phyloP scores from a whole-genome alignment of 1,140 invertebrate genomes.

The Cotesia vestalis region DNA sequence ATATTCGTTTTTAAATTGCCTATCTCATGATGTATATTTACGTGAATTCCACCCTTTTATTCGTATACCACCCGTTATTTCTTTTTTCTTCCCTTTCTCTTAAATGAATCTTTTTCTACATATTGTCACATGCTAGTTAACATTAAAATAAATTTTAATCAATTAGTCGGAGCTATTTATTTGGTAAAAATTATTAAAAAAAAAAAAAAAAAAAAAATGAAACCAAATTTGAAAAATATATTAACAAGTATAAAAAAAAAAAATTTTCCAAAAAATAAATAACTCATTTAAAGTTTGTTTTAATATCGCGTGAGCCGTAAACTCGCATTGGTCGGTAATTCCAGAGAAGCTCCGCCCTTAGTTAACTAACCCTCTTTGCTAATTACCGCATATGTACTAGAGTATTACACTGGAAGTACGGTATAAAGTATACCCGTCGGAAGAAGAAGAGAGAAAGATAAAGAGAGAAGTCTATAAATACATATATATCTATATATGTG shows the following conservation, averaged over 20 bases:
- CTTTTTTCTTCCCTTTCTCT: constrained; percentile 6
- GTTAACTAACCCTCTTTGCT: constrained; percentile 60
- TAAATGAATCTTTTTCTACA: not conserved
- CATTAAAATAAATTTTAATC: no score
- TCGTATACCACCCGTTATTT: not conserved
- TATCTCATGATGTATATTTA: constrained; percentile 30
- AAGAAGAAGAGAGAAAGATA: constrained; percentile 18
- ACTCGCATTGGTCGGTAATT: constrained; percentile 47
- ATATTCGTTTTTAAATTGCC: constrained; percentile 37
- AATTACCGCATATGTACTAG: constrained; percentile 53
- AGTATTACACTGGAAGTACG: constrained; percentile 35
- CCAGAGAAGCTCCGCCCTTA: constrained; percentile 56
- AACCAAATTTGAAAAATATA: no score
- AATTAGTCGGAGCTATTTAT: no score
- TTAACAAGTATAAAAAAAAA: no score
- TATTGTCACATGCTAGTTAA: not conserved
- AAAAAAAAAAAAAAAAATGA: no score
- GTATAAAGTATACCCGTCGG: constrained; percentile 29
- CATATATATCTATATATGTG: not conserved
- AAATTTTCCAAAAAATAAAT: no score
- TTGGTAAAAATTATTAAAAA: no score
- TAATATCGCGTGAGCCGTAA: constrained; percentile 24
- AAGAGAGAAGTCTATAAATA: constrained; percentile 6
- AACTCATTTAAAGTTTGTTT: not conserved
- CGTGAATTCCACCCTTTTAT: constrained; percentile 1